These are phyloP conservation scores for Acanthurus lineatus DNA, from an alignment of 2,797 vertebrate genomes.

Conservation along the genomic window DNA sequence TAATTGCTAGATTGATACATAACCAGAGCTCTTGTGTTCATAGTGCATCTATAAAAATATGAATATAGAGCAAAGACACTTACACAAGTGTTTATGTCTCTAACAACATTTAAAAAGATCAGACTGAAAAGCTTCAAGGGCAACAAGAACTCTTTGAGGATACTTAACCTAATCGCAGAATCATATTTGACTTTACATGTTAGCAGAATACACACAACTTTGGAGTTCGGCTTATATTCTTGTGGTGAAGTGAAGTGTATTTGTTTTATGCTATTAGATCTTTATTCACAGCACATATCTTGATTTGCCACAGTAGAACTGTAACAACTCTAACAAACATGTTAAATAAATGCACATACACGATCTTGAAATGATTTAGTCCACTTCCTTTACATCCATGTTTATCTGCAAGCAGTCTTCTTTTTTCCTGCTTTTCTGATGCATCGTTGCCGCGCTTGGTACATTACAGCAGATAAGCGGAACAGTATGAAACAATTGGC, in stretches of 20 bases:
- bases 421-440: too few species aligned
- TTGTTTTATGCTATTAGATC: background rate
- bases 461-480: background rate
- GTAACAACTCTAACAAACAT: too few species aligned
- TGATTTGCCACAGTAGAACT: background rate
- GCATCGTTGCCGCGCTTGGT: too few species aligned
- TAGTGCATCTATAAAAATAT: constrained; percentile 1
- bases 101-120: background rate
- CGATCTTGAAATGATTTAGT: too few species aligned
- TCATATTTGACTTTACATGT: background rate
- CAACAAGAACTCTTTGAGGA: background rate
- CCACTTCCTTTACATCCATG: too few species aligned
- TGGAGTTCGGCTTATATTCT: background rate
- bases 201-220: background rate
- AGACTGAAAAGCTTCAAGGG: background rate
- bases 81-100: background rate
- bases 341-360: too few species aligned
- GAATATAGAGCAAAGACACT: background rate
- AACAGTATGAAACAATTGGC: too few species aligned
- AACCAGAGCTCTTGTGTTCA: background rate
- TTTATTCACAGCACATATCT: constrained; percentile 2
- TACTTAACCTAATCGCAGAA: background rate
- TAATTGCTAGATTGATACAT: constrained; percentile 8
- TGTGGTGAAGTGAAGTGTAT: background rate
- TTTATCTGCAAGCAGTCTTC: too few species aligned